A percentile compares a stretch with the other conserved stretches of the same genome.
phyloP scores from a whole-genome alignment of 1,140 invertebrate genomes.

The Coelopa frigida region DNA sequence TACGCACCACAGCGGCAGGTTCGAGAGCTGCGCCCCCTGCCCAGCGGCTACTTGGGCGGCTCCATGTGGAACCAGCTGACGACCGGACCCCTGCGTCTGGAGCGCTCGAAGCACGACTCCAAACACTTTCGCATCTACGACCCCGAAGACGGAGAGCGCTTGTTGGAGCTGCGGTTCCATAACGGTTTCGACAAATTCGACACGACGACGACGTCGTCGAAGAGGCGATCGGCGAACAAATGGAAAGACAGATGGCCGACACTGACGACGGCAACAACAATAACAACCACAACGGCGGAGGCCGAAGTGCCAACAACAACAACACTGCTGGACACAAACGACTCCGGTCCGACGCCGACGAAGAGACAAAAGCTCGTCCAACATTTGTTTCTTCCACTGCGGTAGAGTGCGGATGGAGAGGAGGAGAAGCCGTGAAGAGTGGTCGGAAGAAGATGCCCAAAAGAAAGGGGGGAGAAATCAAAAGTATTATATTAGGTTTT shows the following conservation, averaged over 20 bases:
- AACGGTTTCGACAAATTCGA: no score
- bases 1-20: neutral
- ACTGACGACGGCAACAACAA: neutral
- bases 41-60: neutral
- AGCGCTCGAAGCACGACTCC: neutral
- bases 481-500: no score
- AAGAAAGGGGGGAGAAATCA: no score
- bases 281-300: neutral
- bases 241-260: no score
- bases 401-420: no score
- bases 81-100: neutral
- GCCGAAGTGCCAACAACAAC: neutral
- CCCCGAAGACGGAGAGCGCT: neutral
- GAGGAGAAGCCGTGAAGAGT: no score
- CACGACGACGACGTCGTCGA: neutral
- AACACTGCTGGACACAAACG: no score
- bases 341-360: no score
- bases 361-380: no score
- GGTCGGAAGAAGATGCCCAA: no score
- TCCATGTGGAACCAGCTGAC: neutral
- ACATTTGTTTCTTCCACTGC: no score
- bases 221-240: neutral
- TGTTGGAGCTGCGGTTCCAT: constrained; percentile 3
- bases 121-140: neutral
- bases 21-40: neutral